Percentiles rank a stretch among this genome's conserved stretches.
These are phyloP conservation scores for Campylorhamphus procurvoides DNA, from an alignment of 2,113 vertebrate genomes.

Conservation along the genomic window DNA sequence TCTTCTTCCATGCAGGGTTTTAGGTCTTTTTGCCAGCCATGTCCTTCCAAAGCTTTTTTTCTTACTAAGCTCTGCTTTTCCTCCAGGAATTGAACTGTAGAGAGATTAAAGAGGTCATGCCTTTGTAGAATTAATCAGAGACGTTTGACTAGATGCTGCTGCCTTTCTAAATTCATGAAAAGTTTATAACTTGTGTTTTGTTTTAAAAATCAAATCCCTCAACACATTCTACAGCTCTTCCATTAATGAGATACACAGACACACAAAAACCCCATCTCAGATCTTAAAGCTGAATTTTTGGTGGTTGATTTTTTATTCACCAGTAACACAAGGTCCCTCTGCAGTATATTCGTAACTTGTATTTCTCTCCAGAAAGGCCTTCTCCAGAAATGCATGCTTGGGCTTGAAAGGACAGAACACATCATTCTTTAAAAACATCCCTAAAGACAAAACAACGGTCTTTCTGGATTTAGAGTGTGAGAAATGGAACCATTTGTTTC, in stretches of 20 bases:
- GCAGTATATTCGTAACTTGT: neutral
- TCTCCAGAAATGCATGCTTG: neutral
- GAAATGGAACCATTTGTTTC: neutral
- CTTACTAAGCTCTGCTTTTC: neutral
- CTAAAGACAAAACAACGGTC: neutral
- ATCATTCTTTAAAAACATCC: neutral
- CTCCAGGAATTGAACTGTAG: neutral
- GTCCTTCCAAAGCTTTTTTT: conserved; percentile 16
- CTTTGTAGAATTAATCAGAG: neutral
- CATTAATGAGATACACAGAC: neutral
- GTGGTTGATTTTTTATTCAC: neutral
- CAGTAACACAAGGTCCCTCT: neutral
- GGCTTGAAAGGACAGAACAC: neutral
- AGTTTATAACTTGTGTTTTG: neutral
- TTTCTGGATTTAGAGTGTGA: neutral
- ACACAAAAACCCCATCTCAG: accelerated
- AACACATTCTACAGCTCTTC: neutral
- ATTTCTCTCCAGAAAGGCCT: neutral
- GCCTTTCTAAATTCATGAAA: neutral
- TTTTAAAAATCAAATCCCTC: neutral
- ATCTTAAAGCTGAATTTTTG: neutral
- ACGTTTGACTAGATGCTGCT: neutral
- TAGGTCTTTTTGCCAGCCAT: neutral
- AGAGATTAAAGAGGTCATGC: neutral
- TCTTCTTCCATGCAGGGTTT: neutral